A percentile compares a stretch with the other conserved stretches of the same genome.
Evolutionary conservation across 2,797 vertebrate genomes (phyloP).

Genomic region (Crypturellus tataupa): DNA sequence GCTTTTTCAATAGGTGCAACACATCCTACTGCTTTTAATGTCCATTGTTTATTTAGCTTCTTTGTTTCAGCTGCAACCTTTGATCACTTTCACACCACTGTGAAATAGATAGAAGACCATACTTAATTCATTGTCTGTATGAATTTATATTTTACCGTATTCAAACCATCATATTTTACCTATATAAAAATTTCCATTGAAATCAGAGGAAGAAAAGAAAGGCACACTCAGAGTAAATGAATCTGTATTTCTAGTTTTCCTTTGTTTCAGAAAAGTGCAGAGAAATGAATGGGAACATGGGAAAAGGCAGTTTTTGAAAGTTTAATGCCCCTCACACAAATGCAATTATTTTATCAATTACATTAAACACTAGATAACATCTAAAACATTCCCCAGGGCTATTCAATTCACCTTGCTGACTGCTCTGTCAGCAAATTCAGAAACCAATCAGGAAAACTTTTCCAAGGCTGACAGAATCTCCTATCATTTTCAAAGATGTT

Average conservation of each 20-base stretch:
- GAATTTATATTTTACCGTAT: background rate
- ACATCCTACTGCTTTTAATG: background rate
- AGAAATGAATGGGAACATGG: background rate
- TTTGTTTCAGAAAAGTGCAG: background rate
- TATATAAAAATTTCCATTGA: background rate
- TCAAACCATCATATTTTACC: background rate
- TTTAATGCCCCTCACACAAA: constrained; percentile 52
- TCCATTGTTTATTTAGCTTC: background rate
- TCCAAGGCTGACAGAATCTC: background rate
- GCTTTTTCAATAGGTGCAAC: background rate
- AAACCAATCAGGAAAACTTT: background rate
- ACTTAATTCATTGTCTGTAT: background rate
- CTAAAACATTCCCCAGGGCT: background rate
- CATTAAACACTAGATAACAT: constrained; percentile 21
- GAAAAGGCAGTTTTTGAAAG: background rate
- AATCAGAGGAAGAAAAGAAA: background rate
- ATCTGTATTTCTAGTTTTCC: background rate
- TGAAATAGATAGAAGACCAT: background rate
- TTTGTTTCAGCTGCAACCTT: background rate
- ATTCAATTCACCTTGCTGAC: background rate
- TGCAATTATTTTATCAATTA: constrained; percentile 70
- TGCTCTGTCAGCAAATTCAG: constrained; percentile 15
- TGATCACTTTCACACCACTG: background rate
- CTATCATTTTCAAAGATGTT: background rate
- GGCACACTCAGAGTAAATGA: background rate